Base-by-base conservation (phyloP, 2,888 invertebrate species). In the Drosophila cognata region DNA sequence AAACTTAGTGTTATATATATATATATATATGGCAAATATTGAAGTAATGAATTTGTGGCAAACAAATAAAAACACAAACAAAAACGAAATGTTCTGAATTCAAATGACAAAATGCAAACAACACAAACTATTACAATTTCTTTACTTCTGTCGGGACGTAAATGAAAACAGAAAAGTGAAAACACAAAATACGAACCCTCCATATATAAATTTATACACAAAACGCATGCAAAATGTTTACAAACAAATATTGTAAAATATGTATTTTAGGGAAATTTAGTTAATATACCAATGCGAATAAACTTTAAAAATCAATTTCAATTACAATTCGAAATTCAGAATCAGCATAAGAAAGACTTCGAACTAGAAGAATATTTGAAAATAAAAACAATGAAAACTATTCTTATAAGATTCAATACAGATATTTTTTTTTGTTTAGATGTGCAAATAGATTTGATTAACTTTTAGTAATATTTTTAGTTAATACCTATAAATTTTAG, bases 381-480 rank as follows among this genome's bases (percentile, higher is more conserved):
- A 25, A 61, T 10, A 16, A 62, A 55, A 28, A 46, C 25, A 55
- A 55, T 21, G 70, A 21, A 21, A 21, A 52, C 71, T 69, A 65
- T 58, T 35, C 43, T 38, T 55, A 58, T 50, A 65, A 58, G 41
- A 59, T 73, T 71, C 55, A 63, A 51, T 53, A 29, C 25, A 25
- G 46, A 25, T 21, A 11, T 41, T 64, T 55, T 67, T 56, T 13
- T 16, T 13, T n/a, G 16, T 66, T 70, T 67, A 66, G 61, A 62
- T 77, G 74, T 88, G 80, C 80, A 81, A 86, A 56, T 67, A 59
- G 61, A 66, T 74, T 84, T 65, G 69, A 71, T 87, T 88, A 75
- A 52, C 74, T 63, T 75, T 74, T 87, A 85, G 89, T 89, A 88
- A 89, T 85, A 84, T 43, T 71, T 81, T 89, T 85, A 85, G 88